Evolutionary conservation across 2,113 vertebrate species (phyloP).

Genomic region (Agapornis roseicollis): DNA sequence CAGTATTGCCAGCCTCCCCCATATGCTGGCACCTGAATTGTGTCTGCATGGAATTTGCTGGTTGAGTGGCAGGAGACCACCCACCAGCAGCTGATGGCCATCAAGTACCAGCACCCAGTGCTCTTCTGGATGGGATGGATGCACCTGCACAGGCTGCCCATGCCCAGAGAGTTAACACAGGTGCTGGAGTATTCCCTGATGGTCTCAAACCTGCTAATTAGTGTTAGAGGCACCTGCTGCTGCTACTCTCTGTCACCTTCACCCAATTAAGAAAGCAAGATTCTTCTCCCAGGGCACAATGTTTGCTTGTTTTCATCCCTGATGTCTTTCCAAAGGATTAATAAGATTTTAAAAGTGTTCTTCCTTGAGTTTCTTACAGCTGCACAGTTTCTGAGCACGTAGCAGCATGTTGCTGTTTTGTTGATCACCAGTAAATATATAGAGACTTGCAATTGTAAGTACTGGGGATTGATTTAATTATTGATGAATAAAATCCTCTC

Average conservation of each 20-base stretch:
- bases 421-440: neutral
- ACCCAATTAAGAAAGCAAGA: neutral
- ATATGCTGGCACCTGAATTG: neutral
- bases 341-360: neutral
- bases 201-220: neutral
- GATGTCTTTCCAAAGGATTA: neutral
- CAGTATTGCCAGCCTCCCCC: accelerated
- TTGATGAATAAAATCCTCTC: neutral
- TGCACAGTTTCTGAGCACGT: neutral
- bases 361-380: neutral
- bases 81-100: neutral
- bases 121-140: neutral
- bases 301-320: accelerated
- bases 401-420: neutral
- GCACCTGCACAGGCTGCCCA: neutral
- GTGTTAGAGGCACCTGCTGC: neutral
- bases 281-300: neutral
- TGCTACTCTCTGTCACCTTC: neutral
- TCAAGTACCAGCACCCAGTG: accelerated
- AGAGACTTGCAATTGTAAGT: neutral
- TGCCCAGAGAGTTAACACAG: neutral
- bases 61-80: neutral
- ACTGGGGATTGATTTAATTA: neutral
- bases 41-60: accelerated
- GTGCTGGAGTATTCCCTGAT: neutral